Evolutionary conservation across 2,797 vertebrate genomes (phyloP).

Genomic region (Netta rufina): DNA sequence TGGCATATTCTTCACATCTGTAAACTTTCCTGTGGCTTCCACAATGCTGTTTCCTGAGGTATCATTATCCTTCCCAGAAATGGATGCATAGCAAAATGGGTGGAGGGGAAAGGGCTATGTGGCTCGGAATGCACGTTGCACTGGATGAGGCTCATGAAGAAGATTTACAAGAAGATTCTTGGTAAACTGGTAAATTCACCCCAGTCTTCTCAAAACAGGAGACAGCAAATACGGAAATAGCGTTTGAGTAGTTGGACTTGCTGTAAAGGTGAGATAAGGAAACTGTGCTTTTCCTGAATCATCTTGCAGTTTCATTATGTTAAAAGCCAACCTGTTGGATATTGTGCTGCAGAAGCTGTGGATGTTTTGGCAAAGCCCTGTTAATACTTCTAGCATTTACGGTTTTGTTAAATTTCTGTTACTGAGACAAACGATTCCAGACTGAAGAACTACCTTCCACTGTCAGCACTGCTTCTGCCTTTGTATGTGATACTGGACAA

Average conservation of each 20-base stretch:
- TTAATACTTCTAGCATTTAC: not conserved
- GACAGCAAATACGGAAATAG: not conserved
- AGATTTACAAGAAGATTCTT: not conserved
- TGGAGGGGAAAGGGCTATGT: not conserved
- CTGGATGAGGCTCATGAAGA: not conserved
- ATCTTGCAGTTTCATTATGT: not conserved
- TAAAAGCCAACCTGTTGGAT: not conserved
- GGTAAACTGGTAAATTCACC: not conserved
- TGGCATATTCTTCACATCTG: not conserved
- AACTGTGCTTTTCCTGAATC: not conserved
- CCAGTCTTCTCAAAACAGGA: not conserved
- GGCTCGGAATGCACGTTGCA: not conserved
- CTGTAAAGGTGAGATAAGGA: not conserved
- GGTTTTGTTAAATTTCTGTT: not conserved
- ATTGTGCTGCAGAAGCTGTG: not conserved
- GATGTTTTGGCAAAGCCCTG: not conserved
- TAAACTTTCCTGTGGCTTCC: not conserved
- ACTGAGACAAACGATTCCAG: not conserved
- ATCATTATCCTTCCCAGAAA: not conserved
- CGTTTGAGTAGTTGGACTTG: not conserved
- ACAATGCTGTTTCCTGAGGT: not conserved
- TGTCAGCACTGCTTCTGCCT: not conserved
- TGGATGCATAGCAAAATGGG: accelerated
- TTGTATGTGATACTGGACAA: not conserved
- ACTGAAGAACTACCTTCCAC: not conserved